phyloP scores from a whole-genome alignment of 2,888 invertebrate genomes.

The Poecilobothrus nobilitatus region DNA sequence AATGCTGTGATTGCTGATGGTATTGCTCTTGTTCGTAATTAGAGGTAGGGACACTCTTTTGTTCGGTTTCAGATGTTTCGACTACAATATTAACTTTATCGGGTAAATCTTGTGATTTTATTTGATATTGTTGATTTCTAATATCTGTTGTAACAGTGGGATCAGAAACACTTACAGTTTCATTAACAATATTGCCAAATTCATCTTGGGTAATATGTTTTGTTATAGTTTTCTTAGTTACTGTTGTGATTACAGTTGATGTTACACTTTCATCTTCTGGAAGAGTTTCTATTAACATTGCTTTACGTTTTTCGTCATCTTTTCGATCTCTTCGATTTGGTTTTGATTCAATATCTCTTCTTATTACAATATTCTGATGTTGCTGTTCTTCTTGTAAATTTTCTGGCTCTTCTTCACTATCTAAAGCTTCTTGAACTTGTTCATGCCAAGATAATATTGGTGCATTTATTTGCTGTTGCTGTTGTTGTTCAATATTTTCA shows the following conservation, averaged over 20 bases:
- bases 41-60: not conserved
- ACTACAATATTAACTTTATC: not conserved
- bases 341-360: not conserved
- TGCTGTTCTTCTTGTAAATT: slow-evolving; percentile 14
- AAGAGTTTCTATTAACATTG: slow-evolving; percentile 5
- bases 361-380: not conserved
- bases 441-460: slow-evolving; percentile 3
- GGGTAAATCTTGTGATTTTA: slow-evolving; percentile 13
- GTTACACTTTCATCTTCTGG: slow-evolving; percentile 17
- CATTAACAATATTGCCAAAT: not conserved
- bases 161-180: not conserved
- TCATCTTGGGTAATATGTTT: slow-evolving; percentile 2
- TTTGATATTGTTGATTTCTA: slow-evolving; percentile 7
- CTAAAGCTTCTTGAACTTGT: slow-evolving; percentile 7
- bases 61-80: not conserved
- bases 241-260: slow-evolving; percentile 23
- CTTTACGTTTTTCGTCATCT: not conserved
- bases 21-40: slow-evolving; percentile 18
- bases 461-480: not conserved
- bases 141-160: not conserved
- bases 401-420: slow-evolving; percentile 15
- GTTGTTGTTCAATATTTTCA: not conserved
- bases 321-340: not conserved
- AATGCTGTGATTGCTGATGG: slow-evolving; percentile 9
- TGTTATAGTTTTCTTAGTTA: slow-evolving; percentile 17